Evolutionary conservation across 2,113 vertebrate genomes (phyloP).

Genomic region (Corvus moneduloides): DNA sequence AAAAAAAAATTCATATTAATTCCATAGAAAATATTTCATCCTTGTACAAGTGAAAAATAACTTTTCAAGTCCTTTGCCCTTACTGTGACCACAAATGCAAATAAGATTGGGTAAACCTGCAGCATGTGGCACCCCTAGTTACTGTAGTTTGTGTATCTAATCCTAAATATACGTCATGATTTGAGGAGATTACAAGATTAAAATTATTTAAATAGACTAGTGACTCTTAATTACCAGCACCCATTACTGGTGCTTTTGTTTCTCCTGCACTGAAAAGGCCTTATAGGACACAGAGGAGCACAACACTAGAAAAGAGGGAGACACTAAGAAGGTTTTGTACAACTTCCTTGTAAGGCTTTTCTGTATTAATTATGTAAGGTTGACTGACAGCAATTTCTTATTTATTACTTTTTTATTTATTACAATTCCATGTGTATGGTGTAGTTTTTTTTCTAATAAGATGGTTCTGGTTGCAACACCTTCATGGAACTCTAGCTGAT

Average conservation of each 20-base stretch:
- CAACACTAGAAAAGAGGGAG: neutral
- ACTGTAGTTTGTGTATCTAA: neutral
- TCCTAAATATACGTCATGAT: neutral
- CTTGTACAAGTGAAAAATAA: neutral
- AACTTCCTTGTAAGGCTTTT: neutral
- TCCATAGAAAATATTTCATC: neutral
- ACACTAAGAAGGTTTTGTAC: neutral
- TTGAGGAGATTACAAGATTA: neutral
- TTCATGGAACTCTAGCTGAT: neutral
- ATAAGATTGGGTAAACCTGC: neutral
- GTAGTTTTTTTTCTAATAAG: neutral
- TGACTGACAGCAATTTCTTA: neutral
- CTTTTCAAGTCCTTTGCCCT: neutral
- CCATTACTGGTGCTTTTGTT: neutral
- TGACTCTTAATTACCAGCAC: neutral
- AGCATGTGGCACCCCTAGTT: neutral
- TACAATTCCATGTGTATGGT: neutral
- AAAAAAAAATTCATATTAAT: neutral
- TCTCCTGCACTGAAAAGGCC: neutral
- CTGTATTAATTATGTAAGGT: neutral
- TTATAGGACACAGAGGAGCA: neutral
- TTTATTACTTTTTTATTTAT: neutral
- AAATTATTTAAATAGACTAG: neutral
- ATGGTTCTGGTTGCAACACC: neutral
- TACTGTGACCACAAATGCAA: neutral